Evolutionary conservation across 2,888 invertebrate genomes (phyloP).

Genomic region (Nemapogon koenigi): DNA sequence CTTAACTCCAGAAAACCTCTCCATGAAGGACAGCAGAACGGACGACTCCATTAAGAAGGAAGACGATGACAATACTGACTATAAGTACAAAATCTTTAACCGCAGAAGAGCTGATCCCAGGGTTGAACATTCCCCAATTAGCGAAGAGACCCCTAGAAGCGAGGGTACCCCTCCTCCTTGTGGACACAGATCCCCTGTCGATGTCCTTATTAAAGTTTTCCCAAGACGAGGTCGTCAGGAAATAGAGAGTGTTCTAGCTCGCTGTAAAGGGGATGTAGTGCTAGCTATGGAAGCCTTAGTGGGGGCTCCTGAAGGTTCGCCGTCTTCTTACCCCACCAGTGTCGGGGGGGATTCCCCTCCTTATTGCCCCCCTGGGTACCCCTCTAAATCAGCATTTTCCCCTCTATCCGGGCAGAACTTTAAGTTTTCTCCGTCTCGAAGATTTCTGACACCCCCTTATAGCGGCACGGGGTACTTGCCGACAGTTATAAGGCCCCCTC

Average conservation of each 20-base stretch:
- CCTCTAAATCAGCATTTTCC: slow-evolving; percentile 79
- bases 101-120: background rate
- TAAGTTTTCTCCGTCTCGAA: slow-evolving; percentile 72
- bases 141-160: background rate
- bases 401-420: slow-evolving; percentile 70
- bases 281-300: slow-evolving; percentile 93
- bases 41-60: slow-evolving; percentile 55
- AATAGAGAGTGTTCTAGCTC: slow-evolving; percentile 83
- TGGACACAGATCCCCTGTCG: slow-evolving; percentile 77
- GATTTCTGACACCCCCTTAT: slow-evolving; percentile 83
- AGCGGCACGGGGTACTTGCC: slow-evolving; percentile 84
- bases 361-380: slow-evolving; percentile 47
- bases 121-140: background rate
- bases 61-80: slow-evolving; percentile 52
- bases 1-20: slow-evolving; percentile 81
- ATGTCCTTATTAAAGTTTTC: slow-evolving; percentile 88
- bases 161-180: slow-evolving; percentile 22
- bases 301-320: too few species aligned
- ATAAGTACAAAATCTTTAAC: slow-evolving; percentile 47
- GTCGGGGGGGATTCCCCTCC: slow-evolving; percentile 51
- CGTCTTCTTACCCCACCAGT: slow-evolving; percentile 37
- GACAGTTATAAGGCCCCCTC: slow-evolving; percentile 71
- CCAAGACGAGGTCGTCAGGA: slow-evolving; percentile 86
- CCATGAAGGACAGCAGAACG: slow-evolving; percentile 72
- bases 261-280: slow-evolving; percentile 88